Percentiles rank a stretch among this genome's conserved stretches.
Conservation (phyloP, 2,797 vertebrate species). For the Fratercula arctica region DNA sequence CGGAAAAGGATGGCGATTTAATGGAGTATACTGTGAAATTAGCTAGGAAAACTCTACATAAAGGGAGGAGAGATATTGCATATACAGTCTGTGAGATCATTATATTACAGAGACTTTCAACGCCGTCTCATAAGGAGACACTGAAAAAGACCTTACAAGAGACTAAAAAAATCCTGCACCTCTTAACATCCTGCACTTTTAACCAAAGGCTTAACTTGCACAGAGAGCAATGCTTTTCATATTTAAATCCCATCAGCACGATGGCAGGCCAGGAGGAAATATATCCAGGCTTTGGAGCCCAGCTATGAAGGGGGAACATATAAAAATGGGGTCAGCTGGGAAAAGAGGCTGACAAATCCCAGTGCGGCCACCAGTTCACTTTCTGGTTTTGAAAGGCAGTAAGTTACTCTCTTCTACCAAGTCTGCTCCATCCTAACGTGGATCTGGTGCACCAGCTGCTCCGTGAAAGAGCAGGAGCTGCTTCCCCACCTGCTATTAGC, state of each 20-base stretch:
- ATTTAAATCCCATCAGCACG: conserved; percentile 56
- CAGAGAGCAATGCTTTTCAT: conserved; percentile 58
- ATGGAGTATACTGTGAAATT: conserved; percentile 66
- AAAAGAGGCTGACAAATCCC: conserved; percentile 1
- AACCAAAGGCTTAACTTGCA: conserved; percentile 63
- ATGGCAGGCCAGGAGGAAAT: conserved; percentile 46
- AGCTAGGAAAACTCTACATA: conserved; percentile 59
- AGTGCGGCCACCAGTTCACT: not conserved
- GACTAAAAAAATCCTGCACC: conserved; percentile 54
- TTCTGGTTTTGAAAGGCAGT: not conserved
- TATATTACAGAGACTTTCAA: conserved; percentile 68
- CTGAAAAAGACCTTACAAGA: conserved; percentile 60
- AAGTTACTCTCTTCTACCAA: not conserved
- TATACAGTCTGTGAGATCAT: conserved; percentile 46
- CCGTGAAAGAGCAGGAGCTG: not conserved
- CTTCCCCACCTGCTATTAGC: not conserved
- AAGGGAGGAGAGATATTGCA: conserved; percentile 9
- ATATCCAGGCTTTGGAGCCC: conserved; percentile 27
- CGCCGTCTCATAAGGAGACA: conserved; percentile 37
- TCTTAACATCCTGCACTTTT: conserved; percentile 68
- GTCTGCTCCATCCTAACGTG: not conserved
- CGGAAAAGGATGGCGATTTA: conserved; percentile 59
- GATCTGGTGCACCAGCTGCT: not conserved
- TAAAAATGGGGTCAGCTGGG: conserved; percentile 49
- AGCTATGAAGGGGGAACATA: not conserved